A percentile compares a stretch with the other conserved stretches of the same genome.
Conservation (phyloP, 2,113 vertebrate species). For the Notarius lentiginosus region DNA sequence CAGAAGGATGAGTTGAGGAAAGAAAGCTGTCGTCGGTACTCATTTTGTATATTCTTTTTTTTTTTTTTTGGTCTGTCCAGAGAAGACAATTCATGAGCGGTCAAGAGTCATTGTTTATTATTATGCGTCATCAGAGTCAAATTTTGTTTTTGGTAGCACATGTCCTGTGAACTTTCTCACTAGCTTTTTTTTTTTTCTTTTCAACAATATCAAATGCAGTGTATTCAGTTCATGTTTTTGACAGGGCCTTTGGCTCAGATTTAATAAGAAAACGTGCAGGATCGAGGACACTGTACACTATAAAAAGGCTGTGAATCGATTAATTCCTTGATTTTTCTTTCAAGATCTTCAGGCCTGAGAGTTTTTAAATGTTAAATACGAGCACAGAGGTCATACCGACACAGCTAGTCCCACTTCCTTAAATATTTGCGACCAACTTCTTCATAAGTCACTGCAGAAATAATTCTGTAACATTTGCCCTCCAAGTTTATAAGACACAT, state of each 20-base stretch:
- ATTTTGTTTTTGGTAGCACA: background rate
- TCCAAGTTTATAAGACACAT: background rate
- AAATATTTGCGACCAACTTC: background rate
- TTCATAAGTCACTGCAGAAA: background rate
- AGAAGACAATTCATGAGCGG: background rate
- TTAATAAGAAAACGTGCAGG: background rate
- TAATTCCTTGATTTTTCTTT: background rate
- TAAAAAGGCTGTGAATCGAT: background rate
- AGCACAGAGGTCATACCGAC: background rate
- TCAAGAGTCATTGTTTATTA: background rate
- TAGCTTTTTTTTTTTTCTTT: too few species aligned
- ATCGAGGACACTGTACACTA: background rate
- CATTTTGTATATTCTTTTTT: conserved; percentile 5
- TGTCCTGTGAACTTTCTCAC: background rate
- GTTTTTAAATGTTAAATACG: background rate
- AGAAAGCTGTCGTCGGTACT: conserved; percentile 21
- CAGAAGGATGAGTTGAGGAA: conserved; percentile 32
- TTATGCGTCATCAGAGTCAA: background rate
- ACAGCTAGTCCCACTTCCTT: background rate
- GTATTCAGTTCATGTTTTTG: background rate
- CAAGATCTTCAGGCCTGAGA: background rate
- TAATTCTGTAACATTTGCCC: background rate
- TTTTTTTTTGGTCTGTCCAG: background rate
- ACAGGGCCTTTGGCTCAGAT: background rate
- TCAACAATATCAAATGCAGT: background rate